phyloP scores from a whole-genome alignment of 2,888 invertebrate genomes.

The Terebella lapidaria region DNA sequence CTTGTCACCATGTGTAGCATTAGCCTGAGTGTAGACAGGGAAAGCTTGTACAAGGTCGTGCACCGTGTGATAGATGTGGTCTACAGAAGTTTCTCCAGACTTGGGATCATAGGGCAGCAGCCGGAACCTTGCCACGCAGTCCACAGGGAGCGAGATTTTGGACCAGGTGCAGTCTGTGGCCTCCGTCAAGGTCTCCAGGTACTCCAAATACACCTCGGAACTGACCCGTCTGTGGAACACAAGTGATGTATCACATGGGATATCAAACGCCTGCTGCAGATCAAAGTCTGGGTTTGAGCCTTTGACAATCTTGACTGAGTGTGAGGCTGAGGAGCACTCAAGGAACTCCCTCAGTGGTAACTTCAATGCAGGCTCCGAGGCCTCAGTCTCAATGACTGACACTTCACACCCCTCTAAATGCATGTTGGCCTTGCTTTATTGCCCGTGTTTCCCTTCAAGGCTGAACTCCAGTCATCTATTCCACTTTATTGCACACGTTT shows the following conservation, averaged over 20 bases:
- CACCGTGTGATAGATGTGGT: constrained; percentile 21
- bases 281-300: constrained; percentile 16
- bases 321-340: constrained; percentile 22
- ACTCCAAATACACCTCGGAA: constrained; percentile 17
- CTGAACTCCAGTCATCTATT: no score
- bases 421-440: background rate
- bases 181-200: constrained; percentile 14
- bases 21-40: constrained; percentile 21
- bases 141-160: constrained; percentile 19
- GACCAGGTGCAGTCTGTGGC: background rate
- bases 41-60: constrained; percentile 21
- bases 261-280: constrained; percentile 13
- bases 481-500: no score
- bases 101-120: constrained; percentile 23
- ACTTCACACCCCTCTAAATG: background rate
- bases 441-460: no score
- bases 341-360: constrained; percentile 17
- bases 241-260: constrained; percentile 12
- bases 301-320: constrained; percentile 16
- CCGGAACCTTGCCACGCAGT: constrained; percentile 19
- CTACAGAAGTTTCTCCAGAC: constrained; percentile 11
- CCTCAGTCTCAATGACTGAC: background rate
- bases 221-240: constrained; percentile 18
- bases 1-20: constrained; percentile 9
- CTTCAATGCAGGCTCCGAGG: background rate